phyloP scores from a whole-genome alignment of 2,888 invertebrate genomes.

The Ditylenchus weischeri region DNA sequence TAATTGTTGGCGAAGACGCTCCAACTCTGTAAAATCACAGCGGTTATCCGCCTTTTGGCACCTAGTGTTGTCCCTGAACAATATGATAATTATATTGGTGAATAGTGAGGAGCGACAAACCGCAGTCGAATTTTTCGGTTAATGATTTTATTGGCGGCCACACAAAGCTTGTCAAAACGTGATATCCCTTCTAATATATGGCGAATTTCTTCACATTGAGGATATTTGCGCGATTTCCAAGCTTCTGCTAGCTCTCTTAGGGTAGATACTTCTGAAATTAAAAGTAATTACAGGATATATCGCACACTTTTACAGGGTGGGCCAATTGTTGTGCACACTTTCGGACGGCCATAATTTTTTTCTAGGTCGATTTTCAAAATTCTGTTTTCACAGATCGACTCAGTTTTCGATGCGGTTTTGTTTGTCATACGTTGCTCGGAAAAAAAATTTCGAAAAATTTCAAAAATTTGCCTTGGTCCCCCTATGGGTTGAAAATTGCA shows the following conservation, averaged over 20 bases:
- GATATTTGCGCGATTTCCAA: slow-evolving; percentile 23
- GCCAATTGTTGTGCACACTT: too few species aligned
- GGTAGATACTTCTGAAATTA: slow-evolving; percentile 22
- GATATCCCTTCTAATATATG: slow-evolving; percentile 5
- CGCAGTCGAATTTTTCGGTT: slow-evolving; percentile 23
- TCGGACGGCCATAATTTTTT: too few species aligned
- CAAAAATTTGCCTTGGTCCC: too few species aligned
- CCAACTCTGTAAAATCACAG: slow-evolving; percentile 23
- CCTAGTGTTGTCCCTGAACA: slow-evolving; percentile 27
- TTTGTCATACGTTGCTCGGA: too few species aligned
- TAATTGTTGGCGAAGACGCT: slow-evolving; percentile 17
- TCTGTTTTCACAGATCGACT: too few species aligned
- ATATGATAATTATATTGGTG: not conserved
- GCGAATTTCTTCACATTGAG: slow-evolving; percentile 26
- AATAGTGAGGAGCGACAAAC: slow-evolving; percentile 10
- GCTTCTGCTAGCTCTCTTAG: slow-evolving; percentile 21
- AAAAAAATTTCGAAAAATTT: too few species aligned
- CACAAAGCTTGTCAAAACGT: slow-evolving; percentile 20
- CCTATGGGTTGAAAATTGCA: too few species aligned
- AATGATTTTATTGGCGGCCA: slow-evolving; percentile 19
- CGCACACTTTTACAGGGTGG: too few species aligned
- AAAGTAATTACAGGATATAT: too few species aligned
- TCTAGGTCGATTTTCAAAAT: too few species aligned
- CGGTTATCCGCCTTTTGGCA: slow-evolving; percentile 27
- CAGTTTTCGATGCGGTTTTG: too few species aligned